phyloP scores from a whole-genome alignment of 2,888 invertebrate species.

The Deilephila porcellus region DNA sequence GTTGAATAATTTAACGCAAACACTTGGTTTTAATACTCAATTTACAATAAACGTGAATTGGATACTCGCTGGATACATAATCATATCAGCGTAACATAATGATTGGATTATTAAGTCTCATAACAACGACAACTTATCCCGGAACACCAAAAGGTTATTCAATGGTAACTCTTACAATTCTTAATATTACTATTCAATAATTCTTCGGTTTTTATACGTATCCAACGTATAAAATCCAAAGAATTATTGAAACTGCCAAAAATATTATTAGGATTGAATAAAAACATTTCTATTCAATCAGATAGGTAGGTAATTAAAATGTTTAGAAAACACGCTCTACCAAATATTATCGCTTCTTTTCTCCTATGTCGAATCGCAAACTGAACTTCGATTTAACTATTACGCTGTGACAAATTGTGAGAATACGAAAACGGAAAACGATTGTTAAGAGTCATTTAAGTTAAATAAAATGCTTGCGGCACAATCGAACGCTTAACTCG shows the following conservation, averaged over 20 bases:
- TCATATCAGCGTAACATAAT: too few relatives aligned
- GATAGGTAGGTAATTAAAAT: neutral
- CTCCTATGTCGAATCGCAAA: neutral
- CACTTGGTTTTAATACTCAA: neutral
- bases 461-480: conserved; percentile 12
- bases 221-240: too few relatives aligned
- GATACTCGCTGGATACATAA: too few relatives aligned
- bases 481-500: conserved; percentile 20
- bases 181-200: too few relatives aligned
- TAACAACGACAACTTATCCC: too few relatives aligned
- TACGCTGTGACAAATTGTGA: conserved; percentile 17
- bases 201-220: too few relatives aligned
- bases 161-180: too few relatives aligned
- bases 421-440: conserved; percentile 22
- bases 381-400: neutral
- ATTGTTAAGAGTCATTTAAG: conserved; percentile 27
- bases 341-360: neutral
- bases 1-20: conserved; percentile 3
- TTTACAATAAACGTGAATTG: neutral
- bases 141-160: too few relatives aligned
- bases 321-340: neutral
- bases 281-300: too few relatives aligned
- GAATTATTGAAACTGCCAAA: too few relatives aligned
- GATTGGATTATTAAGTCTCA: too few relatives aligned
- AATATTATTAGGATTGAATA: too few relatives aligned